Percentiles rank a stretch among this genome's conserved stretches.
Conservation (phyloP, 2,888 invertebrate genomes). For the Stenurella melanura region DNA sequence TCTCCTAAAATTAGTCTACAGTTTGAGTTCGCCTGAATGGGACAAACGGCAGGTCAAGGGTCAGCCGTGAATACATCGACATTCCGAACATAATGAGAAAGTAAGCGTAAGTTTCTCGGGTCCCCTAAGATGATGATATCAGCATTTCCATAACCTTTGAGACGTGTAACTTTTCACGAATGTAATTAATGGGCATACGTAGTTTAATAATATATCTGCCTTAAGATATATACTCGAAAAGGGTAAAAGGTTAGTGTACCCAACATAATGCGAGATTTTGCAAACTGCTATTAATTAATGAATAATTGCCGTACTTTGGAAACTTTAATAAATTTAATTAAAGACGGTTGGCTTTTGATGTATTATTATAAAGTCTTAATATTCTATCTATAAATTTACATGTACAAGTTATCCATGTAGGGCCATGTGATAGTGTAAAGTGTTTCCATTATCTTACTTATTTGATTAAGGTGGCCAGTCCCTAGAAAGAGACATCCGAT, state of each 20-base stretch:
- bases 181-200: background rate
- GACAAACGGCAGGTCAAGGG: background rate
- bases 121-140: slow-evolving; percentile 3
- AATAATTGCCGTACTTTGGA: background rate
- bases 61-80: background rate
- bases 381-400: background rate
- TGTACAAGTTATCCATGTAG: background rate
- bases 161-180: background rate
- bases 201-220: background rate
- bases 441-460: too few relatives aligned
- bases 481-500: too few relatives aligned
- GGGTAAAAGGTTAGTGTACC: background rate
- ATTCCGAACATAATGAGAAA: background rate
- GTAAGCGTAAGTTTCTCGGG: background rate
- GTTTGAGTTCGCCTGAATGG: background rate
- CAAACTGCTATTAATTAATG: background rate
- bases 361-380: background rate
- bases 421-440: too few relatives aligned
- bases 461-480: too few relatives aligned
- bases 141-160: background rate
- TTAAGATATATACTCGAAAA: background rate
- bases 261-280: slow-evolving; percentile 4
- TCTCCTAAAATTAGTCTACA: background rate
- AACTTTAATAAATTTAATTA: slow-evolving; percentile 4
- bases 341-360: background rate